Evolutionary conservation across 2,888 invertebrate species (phyloP).

Genomic region (Odontocolon sp.): DNA sequence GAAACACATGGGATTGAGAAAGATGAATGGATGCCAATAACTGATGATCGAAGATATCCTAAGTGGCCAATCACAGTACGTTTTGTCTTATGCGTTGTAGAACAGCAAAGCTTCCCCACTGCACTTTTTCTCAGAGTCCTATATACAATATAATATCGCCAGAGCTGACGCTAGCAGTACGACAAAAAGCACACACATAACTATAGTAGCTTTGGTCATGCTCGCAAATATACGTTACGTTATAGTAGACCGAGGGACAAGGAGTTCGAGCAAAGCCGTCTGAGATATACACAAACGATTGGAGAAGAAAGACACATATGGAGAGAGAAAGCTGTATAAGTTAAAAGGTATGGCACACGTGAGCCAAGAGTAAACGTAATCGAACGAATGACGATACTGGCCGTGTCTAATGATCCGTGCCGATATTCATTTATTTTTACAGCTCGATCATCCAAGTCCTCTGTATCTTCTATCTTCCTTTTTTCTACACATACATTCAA

Average conservation of each 20-base stretch:
- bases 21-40: no score
- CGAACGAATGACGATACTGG: slow-evolving; percentile 52
- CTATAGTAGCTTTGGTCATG: slow-evolving; percentile 4
- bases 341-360: neutral
- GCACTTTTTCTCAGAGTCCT: neutral
- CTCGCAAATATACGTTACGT: slow-evolving; percentile 23
- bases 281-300: slow-evolving; percentile 23
- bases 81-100: no score
- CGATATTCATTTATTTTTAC: slow-evolving; percentile 54
- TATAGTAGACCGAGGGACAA: slow-evolving; percentile 11
- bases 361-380: slow-evolving; percentile 38
- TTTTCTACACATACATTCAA: neutral
- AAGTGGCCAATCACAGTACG: no score
- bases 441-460: slow-evolving; percentile 28
- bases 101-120: neutral
- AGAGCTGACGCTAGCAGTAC: slow-evolving; percentile 24
- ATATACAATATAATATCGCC: neutral
- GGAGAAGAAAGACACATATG: neutral
- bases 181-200: slow-evolving; percentile 27
- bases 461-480: neutral
- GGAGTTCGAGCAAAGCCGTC: slow-evolving; percentile 14
- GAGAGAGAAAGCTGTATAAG: neutral
- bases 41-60: no score
- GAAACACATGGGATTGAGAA: no score
- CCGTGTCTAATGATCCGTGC: slow-evolving; percentile 44